A percentile compares a stretch with the other conserved stretches of the same genome.
Evolutionary conservation across 2,888 invertebrate species (phyloP).

Genomic region (Elegia similella): DNA sequence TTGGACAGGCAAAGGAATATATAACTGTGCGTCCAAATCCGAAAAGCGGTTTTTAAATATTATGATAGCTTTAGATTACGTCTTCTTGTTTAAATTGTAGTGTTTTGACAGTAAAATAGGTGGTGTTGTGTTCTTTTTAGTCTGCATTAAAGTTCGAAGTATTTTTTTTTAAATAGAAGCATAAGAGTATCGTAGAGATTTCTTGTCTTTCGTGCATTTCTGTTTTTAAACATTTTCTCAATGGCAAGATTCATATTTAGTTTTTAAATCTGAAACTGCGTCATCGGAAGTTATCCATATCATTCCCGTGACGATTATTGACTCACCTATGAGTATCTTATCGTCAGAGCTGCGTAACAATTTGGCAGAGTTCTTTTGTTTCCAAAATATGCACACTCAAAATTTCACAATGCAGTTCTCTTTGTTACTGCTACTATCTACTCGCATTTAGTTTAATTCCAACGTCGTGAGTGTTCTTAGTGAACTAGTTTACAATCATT

Average conservation of each 20-base stretch:
- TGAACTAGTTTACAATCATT: not conserved
- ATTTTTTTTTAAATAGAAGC: too few species aligned
- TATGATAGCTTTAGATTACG: not conserved
- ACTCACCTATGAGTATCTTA: conserved; percentile 14
- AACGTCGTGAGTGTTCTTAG: not conserved
- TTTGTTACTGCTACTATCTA: conserved; percentile 12
- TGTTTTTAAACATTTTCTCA: not conserved
- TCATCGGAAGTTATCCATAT: conserved; percentile 1
- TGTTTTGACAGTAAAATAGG: not conserved
- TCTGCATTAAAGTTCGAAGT: conserved; percentile 6
- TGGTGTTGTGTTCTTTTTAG: not conserved
- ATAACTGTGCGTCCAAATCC: not conserved
- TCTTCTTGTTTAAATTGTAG: not conserved
- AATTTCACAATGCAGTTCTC: conserved; percentile 15
- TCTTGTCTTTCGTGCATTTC: not conserved
- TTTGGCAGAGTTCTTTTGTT: conserved; percentile 16
- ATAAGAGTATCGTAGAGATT: too few species aligned
- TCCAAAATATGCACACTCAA: conserved; percentile 2
- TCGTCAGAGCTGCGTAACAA: conserved; percentile 13
- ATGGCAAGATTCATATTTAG: not conserved
- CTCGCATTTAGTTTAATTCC: conserved; percentile 7
- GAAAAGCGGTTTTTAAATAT: not conserved
- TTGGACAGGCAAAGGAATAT: conserved; percentile 8
- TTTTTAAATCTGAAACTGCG: not conserved
- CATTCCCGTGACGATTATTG: conserved; percentile 15